A percentile compares a stretch with the other conserved stretches of the same genome.
Conservation (phyloP, 2,797 vertebrate genomes). For the Rhabdophis nuchalis region DNA sequence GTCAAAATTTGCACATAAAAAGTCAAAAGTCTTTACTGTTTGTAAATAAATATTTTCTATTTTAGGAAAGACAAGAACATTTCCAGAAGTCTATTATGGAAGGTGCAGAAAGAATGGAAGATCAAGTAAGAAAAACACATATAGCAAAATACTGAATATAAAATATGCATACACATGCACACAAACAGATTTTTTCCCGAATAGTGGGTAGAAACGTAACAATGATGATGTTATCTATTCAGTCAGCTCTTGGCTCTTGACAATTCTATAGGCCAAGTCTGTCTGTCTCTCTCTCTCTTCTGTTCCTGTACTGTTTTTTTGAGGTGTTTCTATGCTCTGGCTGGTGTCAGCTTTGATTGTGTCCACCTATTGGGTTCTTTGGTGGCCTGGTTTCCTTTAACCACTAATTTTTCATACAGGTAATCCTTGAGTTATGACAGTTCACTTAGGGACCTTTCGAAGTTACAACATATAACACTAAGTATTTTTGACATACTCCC, state of each 20-base stretch:
- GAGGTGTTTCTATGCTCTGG: not conserved
- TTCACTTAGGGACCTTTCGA: no score
- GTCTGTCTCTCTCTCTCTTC: not conserved
- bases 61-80: slow-evolving; percentile 75
- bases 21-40: not conserved
- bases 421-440: no score
- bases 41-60: slow-evolving; percentile 46
- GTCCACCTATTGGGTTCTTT: not conserved
- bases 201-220: not conserved
- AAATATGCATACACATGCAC: not conserved
- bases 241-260: not conserved
- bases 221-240: not conserved
- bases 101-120: slow-evolving; percentile 74
- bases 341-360: not conserved
- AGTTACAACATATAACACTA: no score
- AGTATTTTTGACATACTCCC: no score
- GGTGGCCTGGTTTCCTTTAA: not conserved
- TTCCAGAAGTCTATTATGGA: slow-evolving; percentile 75
- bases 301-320: not conserved
- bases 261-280: not conserved
- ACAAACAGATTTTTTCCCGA: not conserved
- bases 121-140: slow-evolving; percentile 66
- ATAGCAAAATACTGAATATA: not conserved
- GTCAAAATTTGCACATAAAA: slow-evolving; percentile 29
- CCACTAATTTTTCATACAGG: not conserved